Evolutionary conservation across 2,113 vertebrate species (phyloP).

Genomic region (Gambusia affinis): DNA sequence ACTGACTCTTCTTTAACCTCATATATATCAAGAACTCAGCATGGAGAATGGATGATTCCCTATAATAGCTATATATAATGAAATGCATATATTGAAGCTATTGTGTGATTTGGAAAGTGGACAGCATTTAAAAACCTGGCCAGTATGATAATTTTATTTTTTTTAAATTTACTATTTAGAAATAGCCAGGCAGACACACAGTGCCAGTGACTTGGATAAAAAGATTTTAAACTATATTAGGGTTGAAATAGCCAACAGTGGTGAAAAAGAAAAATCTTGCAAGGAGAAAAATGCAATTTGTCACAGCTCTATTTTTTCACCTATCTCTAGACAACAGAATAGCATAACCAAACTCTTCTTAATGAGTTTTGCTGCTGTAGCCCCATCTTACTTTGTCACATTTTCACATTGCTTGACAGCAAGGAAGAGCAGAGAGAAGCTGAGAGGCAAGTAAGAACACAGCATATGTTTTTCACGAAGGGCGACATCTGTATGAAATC

Average conservation of each 20-base stretch:
- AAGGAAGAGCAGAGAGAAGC: neutral
- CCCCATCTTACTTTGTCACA: neutral
- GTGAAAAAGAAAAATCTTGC: neutral
- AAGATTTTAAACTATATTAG: neutral
- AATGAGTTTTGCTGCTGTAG: neutral
- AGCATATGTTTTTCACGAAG: neutral
- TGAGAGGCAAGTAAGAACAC: neutral
- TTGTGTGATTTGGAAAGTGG: too few species aligned
- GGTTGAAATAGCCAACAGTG: neutral
- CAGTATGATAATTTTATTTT: neutral
- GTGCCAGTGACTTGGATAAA: neutral
- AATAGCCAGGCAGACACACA: neutral
- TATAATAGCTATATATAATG: too few species aligned
- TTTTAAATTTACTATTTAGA: neutral
- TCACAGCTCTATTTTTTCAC: slow-evolving; percentile 5
- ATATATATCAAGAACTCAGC: too few species aligned
- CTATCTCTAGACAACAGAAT: neutral
- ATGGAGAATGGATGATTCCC: too few species aligned
- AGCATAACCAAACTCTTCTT: slow-evolving; percentile 3
- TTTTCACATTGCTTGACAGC: neutral
- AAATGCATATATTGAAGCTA: too few species aligned
- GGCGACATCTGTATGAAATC: neutral
- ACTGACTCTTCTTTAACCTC: too few species aligned
- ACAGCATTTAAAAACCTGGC: neutral
- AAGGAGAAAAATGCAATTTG: slow-evolving; percentile 5